phyloP scores from a whole-genome alignment of 1,140 invertebrate species.

The Tetranychus urticae region DNA sequence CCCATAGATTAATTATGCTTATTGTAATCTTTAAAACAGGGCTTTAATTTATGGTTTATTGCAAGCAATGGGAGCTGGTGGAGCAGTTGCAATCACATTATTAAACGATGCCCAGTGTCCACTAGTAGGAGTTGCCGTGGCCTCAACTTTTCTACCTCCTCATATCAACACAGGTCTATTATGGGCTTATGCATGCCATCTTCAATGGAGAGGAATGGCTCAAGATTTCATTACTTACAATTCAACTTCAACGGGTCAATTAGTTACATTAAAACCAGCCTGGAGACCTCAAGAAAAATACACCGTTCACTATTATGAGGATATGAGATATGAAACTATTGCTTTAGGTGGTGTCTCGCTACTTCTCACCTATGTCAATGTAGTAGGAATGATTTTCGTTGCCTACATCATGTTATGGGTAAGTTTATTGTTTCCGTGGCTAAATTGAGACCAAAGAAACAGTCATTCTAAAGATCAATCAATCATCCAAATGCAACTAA shows the following conservation, averaged over 20 bases:
- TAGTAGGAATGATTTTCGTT: slow-evolving; percentile 54
- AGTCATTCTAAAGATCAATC: too few species aligned
- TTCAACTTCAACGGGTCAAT: background rate
- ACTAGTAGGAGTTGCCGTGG: slow-evolving; percentile 64
- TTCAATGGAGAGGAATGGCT: slow-evolving; percentile 1
- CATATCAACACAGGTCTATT: slow-evolving; percentile 40
- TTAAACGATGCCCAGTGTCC: slow-evolving; percentile 59
- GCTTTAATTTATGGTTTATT: slow-evolving; percentile 35
- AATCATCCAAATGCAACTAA: too few species aligned
- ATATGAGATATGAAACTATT: slow-evolving; percentile 45
- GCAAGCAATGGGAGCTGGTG: slow-evolving; percentile 41
- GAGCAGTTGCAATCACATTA: slow-evolving; percentile 54
- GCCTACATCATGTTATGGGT: slow-evolving; percentile 45
- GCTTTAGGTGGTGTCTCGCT: slow-evolving; percentile 51
- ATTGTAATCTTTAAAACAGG: background rate
- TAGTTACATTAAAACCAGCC: background rate
- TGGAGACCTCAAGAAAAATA: slow-evolving; percentile 11
- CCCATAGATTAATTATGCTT: too few species aligned
- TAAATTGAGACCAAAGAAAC: too few species aligned
- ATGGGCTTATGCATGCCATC: slow-evolving; percentile 10
- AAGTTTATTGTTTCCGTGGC: background rate
- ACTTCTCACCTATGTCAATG: slow-evolving; percentile 51
- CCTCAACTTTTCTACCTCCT: slow-evolving; percentile 56
- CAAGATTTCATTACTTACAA: background rate
- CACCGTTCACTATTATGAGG: slow-evolving; percentile 36